Percentiles rank a stretch among this genome's conserved stretches.
phyloP scores from a whole-genome alignment of 1,140 invertebrate genomes.

The Camponotus pennsylvanicus region DNA sequence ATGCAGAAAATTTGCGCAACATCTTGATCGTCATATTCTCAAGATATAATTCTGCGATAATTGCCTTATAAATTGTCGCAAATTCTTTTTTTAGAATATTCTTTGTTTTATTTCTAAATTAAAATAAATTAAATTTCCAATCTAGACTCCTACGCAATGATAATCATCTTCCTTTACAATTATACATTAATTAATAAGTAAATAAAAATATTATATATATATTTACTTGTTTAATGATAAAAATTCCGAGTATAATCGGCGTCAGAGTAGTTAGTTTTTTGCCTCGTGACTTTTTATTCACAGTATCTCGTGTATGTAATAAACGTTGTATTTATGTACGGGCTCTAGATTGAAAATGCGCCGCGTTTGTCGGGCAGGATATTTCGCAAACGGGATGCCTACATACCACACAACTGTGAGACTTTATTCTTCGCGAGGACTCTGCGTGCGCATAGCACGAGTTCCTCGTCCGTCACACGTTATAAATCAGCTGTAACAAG shows the following conservation, averaged over 20 bases:
- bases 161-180: neutral
- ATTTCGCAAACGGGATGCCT: slow-evolving; percentile 39
- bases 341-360: neutral
- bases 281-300: neutral
- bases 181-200: no score
- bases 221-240: no score
- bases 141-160: neutral
- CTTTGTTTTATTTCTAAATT: neutral
- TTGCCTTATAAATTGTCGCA: no score
- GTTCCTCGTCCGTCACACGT: slow-evolving; percentile 53
- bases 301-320: neutral
- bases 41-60: neutral
- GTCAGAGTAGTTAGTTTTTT: neutral
- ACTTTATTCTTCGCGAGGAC: slow-evolving; percentile 32
- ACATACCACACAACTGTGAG: neutral
- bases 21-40: no score
- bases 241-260: no score
- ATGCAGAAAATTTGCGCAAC: neutral
- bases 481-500: slow-evolving; percentile 51
- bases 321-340: neutral
- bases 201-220: no score
- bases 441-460: slow-evolving; percentile 17
- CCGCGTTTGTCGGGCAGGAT: slow-evolving; percentile 14
- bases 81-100: neutral
- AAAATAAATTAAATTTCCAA: slow-evolving; percentile 2